Base-by-base conservation (phyloP, 2,797 vertebrate species). In the Sebastes cheni region DNA sequence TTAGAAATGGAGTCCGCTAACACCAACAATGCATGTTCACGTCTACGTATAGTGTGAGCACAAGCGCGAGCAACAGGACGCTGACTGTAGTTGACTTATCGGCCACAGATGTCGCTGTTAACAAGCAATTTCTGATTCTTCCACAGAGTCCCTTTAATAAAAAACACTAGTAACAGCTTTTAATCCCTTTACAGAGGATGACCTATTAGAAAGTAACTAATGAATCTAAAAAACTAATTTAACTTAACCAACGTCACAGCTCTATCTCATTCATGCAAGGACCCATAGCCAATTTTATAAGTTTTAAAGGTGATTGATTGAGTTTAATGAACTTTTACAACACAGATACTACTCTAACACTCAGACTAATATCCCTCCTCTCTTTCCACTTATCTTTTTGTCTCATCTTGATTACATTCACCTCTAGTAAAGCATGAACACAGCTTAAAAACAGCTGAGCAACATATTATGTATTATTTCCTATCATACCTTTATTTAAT, bases 1-100 rank as follows among this genome's bases (percentile, higher is more conserved):
- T 39, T 39, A 39, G 36, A 39, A 39, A 39, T 0, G 12, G 36
- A 39, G 36, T 39, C 36, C 36, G 12, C 36, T 39, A 39, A 36
- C 4, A 0, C 36, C 36, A 36, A 36, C 36, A 36, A 36, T 36
- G 34, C 4, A 0, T 36, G 34, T 11, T 36, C 34, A 36, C 34
- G 34, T 36, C 34, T 36, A 36, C 34, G 0, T 13, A 5, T 5
- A 36, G 36, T 36, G 36, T 12, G 12, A 39, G 5, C 12, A 39
- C 36, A 39, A 39, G 36, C 12, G 4, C 12, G 12, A 39, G 36
- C 36, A 39, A 39, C 36, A 39, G 36, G 36, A 39, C 12, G 12
- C 12, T 39, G 36, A 39, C 36, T 39, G 36, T 39, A 39, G 12
- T 39, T 39, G 36, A 39, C 12, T 39, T 39, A 14, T 2, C 36